phyloP scores from a whole-genome alignment of 2,888 invertebrate genomes.

The Caenorhabditis sp. region DNA sequence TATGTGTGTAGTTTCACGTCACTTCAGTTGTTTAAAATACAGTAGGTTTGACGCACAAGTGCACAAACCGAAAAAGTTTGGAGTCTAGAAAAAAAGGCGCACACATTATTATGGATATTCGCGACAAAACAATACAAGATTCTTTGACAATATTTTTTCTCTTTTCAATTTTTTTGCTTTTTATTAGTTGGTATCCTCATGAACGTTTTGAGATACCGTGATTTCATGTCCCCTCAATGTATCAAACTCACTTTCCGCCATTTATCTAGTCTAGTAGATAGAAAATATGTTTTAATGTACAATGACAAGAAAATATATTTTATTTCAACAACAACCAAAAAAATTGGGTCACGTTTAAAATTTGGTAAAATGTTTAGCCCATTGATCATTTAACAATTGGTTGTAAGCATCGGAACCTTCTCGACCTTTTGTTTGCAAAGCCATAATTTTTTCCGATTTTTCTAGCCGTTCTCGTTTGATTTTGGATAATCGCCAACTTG shows the following conservation, averaged over 20 bases:
- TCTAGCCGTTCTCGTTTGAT: conserved; percentile 21
- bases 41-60: too few species aligned
- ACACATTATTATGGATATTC: too few species aligned
- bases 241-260: not conserved
- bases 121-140: too few species aligned
- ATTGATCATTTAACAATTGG: conserved; percentile 32
- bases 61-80: too few species aligned
- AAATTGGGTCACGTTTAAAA: not conserved
- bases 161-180: too few species aligned
- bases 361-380: conserved; percentile 5
- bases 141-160: too few species aligned
- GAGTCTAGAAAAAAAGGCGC: too few species aligned
- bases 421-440: conserved; percentile 33
- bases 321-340: not conserved
- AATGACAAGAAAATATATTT: not conserved
- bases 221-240: too few species aligned
- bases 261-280: not conserved
- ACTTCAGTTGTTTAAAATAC: too few species aligned
- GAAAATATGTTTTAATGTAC: not conserved
- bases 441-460: conserved; percentile 19
- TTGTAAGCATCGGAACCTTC: conserved; percentile 39
- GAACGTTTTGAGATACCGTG: too few species aligned
- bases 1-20: too few species aligned
- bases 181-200: too few species aligned
- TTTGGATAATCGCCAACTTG: conserved; percentile 27